Evolutionary conservation across 2,797 vertebrate genomes (phyloP).

Genomic region (Poeciliopsis turneri): DNA sequence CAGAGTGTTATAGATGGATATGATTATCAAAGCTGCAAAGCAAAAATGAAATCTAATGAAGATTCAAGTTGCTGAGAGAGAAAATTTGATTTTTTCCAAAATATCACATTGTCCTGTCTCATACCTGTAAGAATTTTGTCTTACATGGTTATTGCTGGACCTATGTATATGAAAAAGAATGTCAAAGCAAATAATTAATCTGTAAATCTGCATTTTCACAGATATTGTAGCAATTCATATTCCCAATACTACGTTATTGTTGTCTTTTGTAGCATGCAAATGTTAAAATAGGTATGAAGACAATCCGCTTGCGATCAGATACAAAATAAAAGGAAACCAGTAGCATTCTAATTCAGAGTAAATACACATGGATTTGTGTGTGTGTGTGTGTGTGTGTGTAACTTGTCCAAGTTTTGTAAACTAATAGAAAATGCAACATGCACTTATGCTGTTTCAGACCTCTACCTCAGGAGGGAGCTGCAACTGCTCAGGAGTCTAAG

Average conservation of each 20-base stretch:
- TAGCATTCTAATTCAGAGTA: neutral
- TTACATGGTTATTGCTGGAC: neutral
- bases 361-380: neutral
- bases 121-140: neutral
- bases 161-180: neutral
- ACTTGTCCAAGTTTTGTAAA: neutral
- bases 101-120: neutral
- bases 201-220: neutral
- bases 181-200: neutral
- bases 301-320: neutral
- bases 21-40: neutral
- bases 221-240: neutral
- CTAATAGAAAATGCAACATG: neutral
- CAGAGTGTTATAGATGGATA: neutral
- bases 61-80: neutral
- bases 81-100: neutral
- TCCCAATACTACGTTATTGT: neutral
- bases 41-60: neutral
- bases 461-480: slow-evolving; percentile 79
- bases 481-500: slow-evolving; percentile 64
- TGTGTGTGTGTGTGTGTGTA: too few relatives aligned
- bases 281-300: neutral
- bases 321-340: neutral
- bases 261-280: neutral
- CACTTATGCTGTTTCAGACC: slow-evolving; percentile 61